A percentile compares a stretch with the other conserved stretches of the same genome.
These are phyloP conservation scores for Cherax quadricarinatus DNA, from an alignment of 1,140 invertebrate species.

Conservation along the genomic window DNA sequence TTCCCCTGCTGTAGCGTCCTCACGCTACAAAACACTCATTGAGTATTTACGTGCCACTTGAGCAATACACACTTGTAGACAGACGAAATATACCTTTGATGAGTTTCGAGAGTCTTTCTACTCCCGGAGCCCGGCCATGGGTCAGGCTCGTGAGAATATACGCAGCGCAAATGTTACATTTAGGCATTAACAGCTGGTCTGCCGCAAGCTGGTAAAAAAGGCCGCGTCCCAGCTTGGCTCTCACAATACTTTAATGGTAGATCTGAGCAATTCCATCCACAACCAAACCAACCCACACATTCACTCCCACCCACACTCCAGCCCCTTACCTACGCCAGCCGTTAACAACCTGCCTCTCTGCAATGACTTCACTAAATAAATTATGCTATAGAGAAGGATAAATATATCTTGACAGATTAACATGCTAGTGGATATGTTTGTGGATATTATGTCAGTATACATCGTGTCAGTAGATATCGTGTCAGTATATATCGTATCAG, in stretches of 20 bases:
- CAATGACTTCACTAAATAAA: too few species aligned
- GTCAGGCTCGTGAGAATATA: not conserved
- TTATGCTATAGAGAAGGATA: too few species aligned
- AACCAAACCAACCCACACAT: not conserved
- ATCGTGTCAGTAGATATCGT: too few species aligned
- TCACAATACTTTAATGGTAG: too few species aligned
- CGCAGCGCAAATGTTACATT: not conserved
- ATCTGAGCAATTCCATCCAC: not conserved
- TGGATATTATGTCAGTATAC: too few species aligned
- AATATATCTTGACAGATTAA: too few species aligned
- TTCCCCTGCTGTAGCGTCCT: not conserved
- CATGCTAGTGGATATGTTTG: too few species aligned
- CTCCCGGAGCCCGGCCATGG: too few species aligned
- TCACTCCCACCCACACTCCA: not conserved
- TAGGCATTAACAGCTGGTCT: not conserved
- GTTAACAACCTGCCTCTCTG: too few species aligned
- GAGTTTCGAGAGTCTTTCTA: too few species aligned
- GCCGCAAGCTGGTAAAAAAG: not conserved
- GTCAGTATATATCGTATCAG: too few species aligned
- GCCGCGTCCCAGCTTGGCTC: too few species aligned
- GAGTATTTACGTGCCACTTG: not conserved
- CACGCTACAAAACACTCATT: constrained; percentile 10
- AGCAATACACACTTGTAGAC: not conserved
- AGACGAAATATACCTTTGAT: not conserved
- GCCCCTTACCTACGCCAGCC: not conserved